Percentiles rank a stretch among this genome's conserved stretches.
These are phyloP conservation scores for Bilobella aurantiaca DNA, from an alignment of 1,140 invertebrate species.

Conservation along the genomic window DNA sequence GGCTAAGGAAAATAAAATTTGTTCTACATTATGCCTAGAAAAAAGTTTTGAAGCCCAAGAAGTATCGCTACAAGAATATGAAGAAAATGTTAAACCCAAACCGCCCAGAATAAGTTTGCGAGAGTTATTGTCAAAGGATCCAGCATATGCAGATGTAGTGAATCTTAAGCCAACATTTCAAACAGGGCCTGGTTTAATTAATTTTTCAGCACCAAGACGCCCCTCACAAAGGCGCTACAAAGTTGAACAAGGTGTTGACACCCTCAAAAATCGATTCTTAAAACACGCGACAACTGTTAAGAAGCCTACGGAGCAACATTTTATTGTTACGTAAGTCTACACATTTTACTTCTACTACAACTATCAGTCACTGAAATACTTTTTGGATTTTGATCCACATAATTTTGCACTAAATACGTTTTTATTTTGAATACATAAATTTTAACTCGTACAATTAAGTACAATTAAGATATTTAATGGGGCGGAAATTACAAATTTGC, in stretches of 20 bases:
- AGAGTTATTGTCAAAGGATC: slow-evolving; percentile 2
- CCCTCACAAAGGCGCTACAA: background rate
- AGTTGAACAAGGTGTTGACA: slow-evolving; percentile 10
- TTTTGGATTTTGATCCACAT: background rate
- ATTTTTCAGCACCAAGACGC: background rate
- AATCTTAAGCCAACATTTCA: slow-evolving; percentile 3
- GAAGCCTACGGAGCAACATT: slow-evolving; percentile 37
- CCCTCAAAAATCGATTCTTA: slow-evolving; percentile 47
- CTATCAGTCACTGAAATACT: too few relatives aligned
- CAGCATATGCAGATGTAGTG: background rate
- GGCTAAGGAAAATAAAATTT: too few relatives aligned
- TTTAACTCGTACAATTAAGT: too few relatives aligned
- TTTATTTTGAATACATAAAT: background rate
- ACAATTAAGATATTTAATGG: too few relatives aligned
- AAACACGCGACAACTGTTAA: slow-evolving; percentile 48
- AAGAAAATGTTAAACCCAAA: background rate
- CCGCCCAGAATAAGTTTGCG: background rate
- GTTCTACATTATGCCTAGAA: too few relatives aligned
- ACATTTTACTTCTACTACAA: background rate
- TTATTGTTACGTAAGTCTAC: slow-evolving; percentile 20
- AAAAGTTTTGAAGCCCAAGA: slow-evolving; percentile 5
- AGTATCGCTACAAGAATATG: background rate
- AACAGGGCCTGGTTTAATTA: background rate
- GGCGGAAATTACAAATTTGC: too few relatives aligned
- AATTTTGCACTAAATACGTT: background rate